Evolutionary conservation across 2,113 vertebrate species (phyloP).

Genomic region (Cercopithecus mona): DNA sequence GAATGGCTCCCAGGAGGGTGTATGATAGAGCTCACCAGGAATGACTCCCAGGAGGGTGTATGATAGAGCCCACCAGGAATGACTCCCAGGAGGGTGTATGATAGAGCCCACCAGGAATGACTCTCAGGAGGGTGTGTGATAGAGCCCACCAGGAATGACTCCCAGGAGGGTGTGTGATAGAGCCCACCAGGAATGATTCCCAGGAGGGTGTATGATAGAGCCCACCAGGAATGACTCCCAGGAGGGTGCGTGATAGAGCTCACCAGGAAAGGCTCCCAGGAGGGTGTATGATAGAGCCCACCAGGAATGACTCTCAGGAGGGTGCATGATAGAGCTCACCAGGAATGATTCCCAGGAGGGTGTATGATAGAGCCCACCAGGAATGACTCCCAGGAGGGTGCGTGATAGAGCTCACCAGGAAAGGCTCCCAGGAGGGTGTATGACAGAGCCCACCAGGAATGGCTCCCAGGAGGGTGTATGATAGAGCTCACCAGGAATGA

Average conservation of each 20-base stretch:
- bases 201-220: fast-evolving
- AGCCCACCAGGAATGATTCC: too few species aligned
- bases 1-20: background rate
- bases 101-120: too few species aligned
- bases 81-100: fast-evolving
- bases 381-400: background rate
- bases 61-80: too few species aligned
- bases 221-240: background rate
- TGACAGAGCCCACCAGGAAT: too few species aligned
- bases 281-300: too few species aligned
- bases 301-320: background rate
- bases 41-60: background rate
- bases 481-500: fast-evolving
- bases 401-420: too few species aligned
- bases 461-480: background rate
- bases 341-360: background rate
- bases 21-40: fast-evolving
- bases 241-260: background rate
- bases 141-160: fast-evolving
- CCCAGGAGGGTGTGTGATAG: too few species aligned
- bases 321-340: fast-evolving
- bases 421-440: background rate
- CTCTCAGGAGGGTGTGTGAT: background rate
- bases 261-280: fast-evolving
- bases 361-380: fast-evolving